Evolutionary conservation across 2,113 vertebrate genomes (phyloP).

Genomic region (Bubalus kerabau): DNA sequence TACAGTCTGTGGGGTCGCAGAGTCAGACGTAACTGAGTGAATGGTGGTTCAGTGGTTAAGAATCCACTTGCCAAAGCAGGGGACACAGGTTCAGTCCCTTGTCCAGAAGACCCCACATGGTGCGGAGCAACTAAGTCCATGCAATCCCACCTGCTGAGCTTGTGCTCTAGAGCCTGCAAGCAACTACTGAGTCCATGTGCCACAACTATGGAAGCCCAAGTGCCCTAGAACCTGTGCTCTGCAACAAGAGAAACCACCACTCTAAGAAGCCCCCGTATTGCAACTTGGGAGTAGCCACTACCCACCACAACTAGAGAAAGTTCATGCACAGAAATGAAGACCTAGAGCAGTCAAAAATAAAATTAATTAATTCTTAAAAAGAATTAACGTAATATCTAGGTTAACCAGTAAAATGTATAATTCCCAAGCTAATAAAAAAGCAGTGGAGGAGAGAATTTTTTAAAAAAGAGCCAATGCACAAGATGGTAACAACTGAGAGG

Average conservation of each 20-base stretch:
- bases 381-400: neutral
- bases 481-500: neutral
- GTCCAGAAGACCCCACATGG: neutral
- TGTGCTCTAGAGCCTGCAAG: neutral
- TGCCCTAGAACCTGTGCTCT: neutral
- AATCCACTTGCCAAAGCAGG: neutral
- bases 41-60: neutral
- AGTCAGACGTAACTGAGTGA: neutral
- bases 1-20: neutral
- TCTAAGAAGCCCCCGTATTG: rapidly evolving
- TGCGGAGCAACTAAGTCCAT: neutral
- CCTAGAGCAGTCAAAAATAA: neutral
- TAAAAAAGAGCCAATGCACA: neutral
- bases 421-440: neutral
- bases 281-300: neutral
- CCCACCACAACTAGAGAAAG: neutral
- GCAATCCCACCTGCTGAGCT: neutral
- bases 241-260: neutral
- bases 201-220: neutral
- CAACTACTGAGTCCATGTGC: neutral
- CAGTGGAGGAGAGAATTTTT: neutral
- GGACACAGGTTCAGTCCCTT: neutral
- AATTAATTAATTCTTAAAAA: neutral
- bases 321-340: neutral
- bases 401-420: neutral